Evolutionary conservation across 92 coral and sea anemone genomes (phyloP).

Genomic region (Zoanthus solanderi): DNA sequence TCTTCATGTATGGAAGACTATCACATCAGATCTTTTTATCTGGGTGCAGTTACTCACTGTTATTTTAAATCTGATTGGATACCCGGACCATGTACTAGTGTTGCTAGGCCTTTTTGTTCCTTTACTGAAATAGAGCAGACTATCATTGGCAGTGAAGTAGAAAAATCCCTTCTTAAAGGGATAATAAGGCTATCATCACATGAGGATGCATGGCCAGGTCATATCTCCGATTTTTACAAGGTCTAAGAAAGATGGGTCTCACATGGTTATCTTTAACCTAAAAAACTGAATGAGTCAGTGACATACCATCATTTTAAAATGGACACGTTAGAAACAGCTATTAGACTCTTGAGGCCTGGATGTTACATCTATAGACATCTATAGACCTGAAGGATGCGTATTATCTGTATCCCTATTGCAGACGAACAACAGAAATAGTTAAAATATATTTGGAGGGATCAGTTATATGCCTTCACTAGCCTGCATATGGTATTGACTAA

Average conservation of each 20-base stretch:
- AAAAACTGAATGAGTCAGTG: constrained; percentile 6
- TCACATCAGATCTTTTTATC: constrained; percentile 62
- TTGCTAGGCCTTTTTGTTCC: constrained; percentile 27
- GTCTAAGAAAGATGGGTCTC: background rate
- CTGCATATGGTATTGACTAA: constrained; percentile 66
- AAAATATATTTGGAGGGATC: constrained; percentile 60
- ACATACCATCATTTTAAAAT: constrained; percentile 13
- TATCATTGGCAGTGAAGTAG: constrained; percentile 58
- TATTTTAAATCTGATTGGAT: constrained; percentile 51
- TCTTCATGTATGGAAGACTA: constrained; percentile 55
- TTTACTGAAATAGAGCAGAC: constrained; percentile 47
- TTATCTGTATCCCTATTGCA: constrained; percentile 68
- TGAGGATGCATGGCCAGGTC: constrained; percentile 48
- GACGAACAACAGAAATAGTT: constrained; percentile 55
- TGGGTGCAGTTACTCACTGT: constrained; percentile 67
- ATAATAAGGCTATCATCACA: constrained; percentile 44
- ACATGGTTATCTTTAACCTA: background rate
- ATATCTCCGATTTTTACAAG: constrained; percentile 61
- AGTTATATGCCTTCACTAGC: constrained; percentile 55
- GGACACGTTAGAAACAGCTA: constrained; percentile 21
- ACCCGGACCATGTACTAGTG: constrained; percentile 8
- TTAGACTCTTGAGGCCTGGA: constrained; percentile 15
- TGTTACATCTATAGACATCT: constrained; percentile 55
- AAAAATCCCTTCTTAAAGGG: constrained; percentile 47
- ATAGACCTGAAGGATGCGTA: constrained; percentile 63